Evolutionary conservation across 2,113 vertebrate species (phyloP).

Genomic region (Scatophagus argus): DNA sequence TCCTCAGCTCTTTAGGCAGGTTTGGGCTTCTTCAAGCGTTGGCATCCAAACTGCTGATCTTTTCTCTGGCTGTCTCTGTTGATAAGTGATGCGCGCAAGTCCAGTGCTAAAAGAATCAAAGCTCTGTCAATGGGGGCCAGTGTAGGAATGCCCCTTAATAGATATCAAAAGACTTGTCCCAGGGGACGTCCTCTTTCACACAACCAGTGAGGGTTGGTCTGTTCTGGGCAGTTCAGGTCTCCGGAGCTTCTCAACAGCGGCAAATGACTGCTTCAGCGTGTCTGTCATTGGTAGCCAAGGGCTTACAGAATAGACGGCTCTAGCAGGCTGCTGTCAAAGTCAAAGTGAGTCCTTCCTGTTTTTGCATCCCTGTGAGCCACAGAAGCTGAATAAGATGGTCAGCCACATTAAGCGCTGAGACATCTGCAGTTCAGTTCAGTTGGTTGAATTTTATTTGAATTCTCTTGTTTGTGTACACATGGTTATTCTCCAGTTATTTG

Average conservation of each 20-base stretch:
- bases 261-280: conserved; percentile 18
- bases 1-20: background rate
- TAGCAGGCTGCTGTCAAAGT: conserved; percentile 23
- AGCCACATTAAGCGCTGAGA: background rate
- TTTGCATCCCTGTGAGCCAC: conserved; percentile 17
- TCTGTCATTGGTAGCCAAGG: conserved; percentile 25
- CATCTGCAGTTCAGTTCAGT: background rate
- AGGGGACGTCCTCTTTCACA: conserved; percentile 45
- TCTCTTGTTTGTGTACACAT: background rate
- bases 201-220: conserved; percentile 41
- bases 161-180: conserved; percentile 56
- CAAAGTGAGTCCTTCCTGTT: conserved; percentile 33
- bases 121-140: conserved; percentile 38
- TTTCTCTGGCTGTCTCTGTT: conserved; percentile 50
- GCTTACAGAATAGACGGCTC: conserved; percentile 15
- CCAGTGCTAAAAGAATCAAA: conserved; percentile 38
- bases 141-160: conserved; percentile 49
- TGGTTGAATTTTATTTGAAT: background rate
- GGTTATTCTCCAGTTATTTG: no score
- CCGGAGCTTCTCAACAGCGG: conserved; percentile 13
- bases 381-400: conserved; percentile 24
- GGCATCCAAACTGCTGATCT: conserved; percentile 26
- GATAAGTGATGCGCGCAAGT: conserved; percentile 41
- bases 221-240: conserved; percentile 28
- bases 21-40: conserved; percentile 28